Conservation (phyloP, 2,113 vertebrate species). For the Scophthalmus maximus region DNA sequence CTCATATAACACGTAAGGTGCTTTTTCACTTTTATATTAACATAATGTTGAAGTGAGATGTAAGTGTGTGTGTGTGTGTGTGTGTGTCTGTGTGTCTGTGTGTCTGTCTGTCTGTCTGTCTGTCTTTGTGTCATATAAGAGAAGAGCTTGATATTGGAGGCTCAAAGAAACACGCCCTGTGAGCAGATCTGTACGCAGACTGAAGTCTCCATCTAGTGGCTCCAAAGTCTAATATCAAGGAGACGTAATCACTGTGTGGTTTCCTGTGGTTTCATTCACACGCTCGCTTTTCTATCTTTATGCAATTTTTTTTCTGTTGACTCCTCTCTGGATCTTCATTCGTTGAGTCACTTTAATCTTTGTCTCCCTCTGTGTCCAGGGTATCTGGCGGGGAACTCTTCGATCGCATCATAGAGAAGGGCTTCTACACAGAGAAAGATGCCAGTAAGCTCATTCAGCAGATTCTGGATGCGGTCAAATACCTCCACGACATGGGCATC, state of each 20-base stretch:
- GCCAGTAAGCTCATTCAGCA: slow-evolving; percentile 97
- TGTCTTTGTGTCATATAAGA: too few species aligned
- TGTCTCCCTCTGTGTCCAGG: slow-evolving; percentile 71
- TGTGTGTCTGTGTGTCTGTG: background rate
- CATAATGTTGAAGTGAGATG: background rate
- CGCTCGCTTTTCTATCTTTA: background rate
- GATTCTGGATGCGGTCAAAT: slow-evolving; percentile 96
- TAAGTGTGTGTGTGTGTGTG: background rate
- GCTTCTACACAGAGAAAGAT: slow-evolving; percentile 97
- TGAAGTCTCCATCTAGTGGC: slow-evolving; percentile 74
- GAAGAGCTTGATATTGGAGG: background rate
- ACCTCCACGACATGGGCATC: slow-evolving; percentile 95
- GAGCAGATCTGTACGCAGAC: background rate
- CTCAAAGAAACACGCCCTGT: background rate
- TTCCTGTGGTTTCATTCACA: background rate
- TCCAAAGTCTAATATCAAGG: background rate
- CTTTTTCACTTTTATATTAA: background rate
- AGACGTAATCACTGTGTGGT: background rate
- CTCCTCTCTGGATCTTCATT: background rate
- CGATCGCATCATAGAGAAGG: slow-evolving; percentile 97
- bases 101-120: background rate
- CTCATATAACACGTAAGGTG: background rate
- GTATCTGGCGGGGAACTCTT: slow-evolving; percentile 97
- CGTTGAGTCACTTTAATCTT: too few species aligned
- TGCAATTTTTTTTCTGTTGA: background rate